phyloP scores from a whole-genome alignment of 37 sponge, comb jelly and placozoan species.

The Cliona cf. orientalis region DNA sequence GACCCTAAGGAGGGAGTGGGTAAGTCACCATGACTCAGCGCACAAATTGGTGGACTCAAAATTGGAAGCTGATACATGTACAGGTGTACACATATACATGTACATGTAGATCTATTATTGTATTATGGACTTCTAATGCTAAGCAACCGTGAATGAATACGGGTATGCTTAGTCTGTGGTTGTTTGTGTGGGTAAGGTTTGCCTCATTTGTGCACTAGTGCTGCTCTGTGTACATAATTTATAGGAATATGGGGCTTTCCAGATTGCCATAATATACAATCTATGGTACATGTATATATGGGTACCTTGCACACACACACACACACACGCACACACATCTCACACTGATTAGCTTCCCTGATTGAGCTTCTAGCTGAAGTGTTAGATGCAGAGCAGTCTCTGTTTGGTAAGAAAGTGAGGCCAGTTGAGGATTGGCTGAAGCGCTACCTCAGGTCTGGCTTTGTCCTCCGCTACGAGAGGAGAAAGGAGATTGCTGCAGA shows the following conservation, averaged over 20 bases:
- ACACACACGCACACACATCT: neutral
- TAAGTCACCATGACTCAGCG: neutral
- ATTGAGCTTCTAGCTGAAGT: constrained; percentile 74
- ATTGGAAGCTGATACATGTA: no score
- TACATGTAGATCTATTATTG: no score
- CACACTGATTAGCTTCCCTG: constrained; percentile 47
- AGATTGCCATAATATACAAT: no score
- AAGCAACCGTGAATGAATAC: no score
- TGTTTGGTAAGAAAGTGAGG: constrained; percentile 71
- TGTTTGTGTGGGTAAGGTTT: neutral
- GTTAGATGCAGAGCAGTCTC: constrained; percentile 62
- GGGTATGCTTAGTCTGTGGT: no score
- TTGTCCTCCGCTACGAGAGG: constrained; percentile 70
- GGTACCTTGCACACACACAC: neutral
- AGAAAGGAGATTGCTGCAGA: constrained; percentile 64
- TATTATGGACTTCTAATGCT: no score
- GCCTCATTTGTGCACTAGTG: no score
- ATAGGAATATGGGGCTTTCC: no score
- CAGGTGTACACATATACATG: no score
- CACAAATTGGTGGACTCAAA: no score
- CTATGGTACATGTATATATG: neutral
- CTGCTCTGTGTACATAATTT: no score
- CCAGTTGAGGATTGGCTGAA: constrained; percentile 73
- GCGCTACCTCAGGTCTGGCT: constrained; percentile 73
- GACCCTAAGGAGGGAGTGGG: constrained; percentile 69